These are phyloP conservation scores for Polypterus senegalus DNA, from an alignment of 2,113 vertebrate species.

Conservation along the genomic window DNA sequence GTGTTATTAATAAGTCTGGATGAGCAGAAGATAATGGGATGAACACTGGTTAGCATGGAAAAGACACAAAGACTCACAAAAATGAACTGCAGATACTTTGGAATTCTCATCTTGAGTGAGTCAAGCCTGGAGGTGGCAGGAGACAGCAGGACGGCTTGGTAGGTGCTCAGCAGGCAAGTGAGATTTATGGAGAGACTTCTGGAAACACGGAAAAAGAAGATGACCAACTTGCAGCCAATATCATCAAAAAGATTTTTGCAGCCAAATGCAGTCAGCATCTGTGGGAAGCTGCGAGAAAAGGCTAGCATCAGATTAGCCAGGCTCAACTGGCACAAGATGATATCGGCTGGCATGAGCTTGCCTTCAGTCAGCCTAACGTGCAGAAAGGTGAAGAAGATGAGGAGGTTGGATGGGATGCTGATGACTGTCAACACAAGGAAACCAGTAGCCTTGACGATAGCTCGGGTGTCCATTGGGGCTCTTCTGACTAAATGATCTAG, in stretches of 20 bases:
- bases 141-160: slow-evolving; percentile 15
- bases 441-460: too few species aligned
- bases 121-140: background rate
- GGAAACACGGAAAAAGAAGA: slow-evolving; percentile 11
- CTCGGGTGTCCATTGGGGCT: too few species aligned
- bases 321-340: too few species aligned
- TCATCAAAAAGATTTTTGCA: slow-evolving; percentile 9
- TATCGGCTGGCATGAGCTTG: too few species aligned
- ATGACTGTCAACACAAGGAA: too few species aligned
- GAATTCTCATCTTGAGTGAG: background rate
- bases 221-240: slow-evolving; percentile 14
- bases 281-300: slow-evolving; percentile 15
- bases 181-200: slow-evolving; percentile 16
- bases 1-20: background rate
- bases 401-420: too few species aligned
- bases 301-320: too few species aligned
- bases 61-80: background rate
- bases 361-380: too few species aligned
- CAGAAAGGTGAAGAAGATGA: too few species aligned
- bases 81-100: background rate
- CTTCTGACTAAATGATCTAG: too few species aligned
- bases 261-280: slow-evolving; percentile 12
- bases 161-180: slow-evolving; percentile 14
- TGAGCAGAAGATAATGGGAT: background rate
- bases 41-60: background rate